Evolutionary conservation across 2,888 invertebrate species (phyloP).

Genomic region (Oconnorella tubifera): DNA sequence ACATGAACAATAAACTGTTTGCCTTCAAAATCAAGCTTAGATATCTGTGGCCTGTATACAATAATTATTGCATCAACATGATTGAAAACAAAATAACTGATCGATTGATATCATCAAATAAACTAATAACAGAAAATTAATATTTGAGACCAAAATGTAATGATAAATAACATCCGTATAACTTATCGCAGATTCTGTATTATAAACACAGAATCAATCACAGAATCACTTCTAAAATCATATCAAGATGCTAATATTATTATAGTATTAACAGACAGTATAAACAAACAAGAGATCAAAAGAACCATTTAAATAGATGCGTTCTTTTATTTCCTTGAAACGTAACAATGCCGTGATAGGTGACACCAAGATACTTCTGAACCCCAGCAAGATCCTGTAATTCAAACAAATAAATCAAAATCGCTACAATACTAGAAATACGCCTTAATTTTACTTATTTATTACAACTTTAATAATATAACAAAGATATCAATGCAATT

Average conservation of each 20-base stretch:
- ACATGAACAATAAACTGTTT: conserved; percentile 95
- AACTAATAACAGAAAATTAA: no score
- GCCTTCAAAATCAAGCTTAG: conserved; percentile 93
- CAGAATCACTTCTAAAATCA: no score
- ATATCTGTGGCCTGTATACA: conserved; percentile 67
- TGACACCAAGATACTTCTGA: conserved; percentile 88
- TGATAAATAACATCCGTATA: no score
- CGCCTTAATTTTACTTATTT: no score
- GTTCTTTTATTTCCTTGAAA: conserved; percentile 89
- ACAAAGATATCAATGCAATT: no score
- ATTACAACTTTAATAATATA: no score
- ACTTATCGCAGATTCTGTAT: no score
- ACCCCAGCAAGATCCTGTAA: conserved; percentile 83
- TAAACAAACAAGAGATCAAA: conserved; percentile 10
- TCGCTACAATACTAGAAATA: no score
- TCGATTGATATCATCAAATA: no score
- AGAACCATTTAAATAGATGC: conserved; percentile 87
- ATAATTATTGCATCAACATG: not conserved
- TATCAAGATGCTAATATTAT: not conserved
- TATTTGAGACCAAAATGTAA: no score
- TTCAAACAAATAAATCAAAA: not conserved
- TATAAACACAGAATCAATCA: no score
- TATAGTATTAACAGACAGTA: not conserved
- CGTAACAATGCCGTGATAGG: conserved; percentile 88
- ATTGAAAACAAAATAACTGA: no score